phyloP scores from a whole-genome alignment of 2,888 invertebrate genomes.

The Mythimna impura region DNA sequence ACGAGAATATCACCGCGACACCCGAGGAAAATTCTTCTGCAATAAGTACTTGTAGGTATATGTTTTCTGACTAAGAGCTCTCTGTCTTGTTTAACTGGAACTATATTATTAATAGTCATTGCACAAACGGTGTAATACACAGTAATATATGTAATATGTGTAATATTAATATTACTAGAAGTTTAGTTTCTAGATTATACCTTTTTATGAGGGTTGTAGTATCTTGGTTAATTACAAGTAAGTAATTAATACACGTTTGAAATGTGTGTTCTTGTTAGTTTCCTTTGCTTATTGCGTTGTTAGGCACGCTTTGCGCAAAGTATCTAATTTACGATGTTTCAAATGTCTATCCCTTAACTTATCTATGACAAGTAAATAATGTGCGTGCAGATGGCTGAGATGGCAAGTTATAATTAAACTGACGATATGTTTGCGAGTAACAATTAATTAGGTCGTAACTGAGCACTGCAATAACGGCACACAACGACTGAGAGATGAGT shows the following conservation, averaged over 20 bases:
- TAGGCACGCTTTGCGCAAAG: conserved; percentile 56
- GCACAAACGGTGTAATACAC: background rate
- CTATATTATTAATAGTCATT: conserved; percentile 15
- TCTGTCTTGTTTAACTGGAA: conserved; percentile 18
- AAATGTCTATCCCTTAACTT: conserved; percentile 44
- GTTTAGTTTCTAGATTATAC: conserved; percentile 31
- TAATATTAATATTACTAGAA: conserved; percentile 31
- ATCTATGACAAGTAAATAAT: conserved; percentile 49
- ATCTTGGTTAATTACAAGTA: conserved; percentile 45
- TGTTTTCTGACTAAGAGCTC: conserved; percentile 18
- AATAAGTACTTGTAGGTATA: conserved; percentile 18
- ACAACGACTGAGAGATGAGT: conserved; percentile 76
- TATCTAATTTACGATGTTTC: conserved; percentile 59
- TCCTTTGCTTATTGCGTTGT: conserved; percentile 49
- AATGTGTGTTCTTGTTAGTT: conserved; percentile 56
- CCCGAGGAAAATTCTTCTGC: conserved; percentile 22
- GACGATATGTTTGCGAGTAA: conserved; percentile 77
- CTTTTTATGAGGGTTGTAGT: conserved; percentile 38
- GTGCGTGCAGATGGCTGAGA: conserved; percentile 57
- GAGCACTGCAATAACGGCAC: conserved; percentile 75
- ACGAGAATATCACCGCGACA: conserved; percentile 13
- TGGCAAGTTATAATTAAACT: conserved; percentile 82
- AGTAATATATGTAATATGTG: no score
- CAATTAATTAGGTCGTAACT: conserved; percentile 83
- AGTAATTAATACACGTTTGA: conserved; percentile 51